Evolutionary conservation across 37 sponge, comb jelly and placozoan species (phyloP).

Genomic region (Ianthella basta): DNA sequence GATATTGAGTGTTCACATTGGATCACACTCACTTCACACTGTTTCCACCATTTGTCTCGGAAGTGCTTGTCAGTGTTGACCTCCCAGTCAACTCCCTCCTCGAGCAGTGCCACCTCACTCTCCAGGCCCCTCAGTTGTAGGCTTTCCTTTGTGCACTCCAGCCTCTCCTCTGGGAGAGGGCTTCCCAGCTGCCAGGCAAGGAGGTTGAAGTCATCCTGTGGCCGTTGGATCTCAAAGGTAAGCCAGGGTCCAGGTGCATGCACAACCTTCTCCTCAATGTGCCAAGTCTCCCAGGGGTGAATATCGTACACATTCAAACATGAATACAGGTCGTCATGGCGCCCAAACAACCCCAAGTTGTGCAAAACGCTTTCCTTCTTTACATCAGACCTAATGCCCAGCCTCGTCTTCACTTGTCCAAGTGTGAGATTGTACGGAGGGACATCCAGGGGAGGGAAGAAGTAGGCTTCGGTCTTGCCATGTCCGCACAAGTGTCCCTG

Average conservation of each 20-base stretch:
- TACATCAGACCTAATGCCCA: slow-evolving; percentile 62
- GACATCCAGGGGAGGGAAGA: slow-evolving; percentile 87
- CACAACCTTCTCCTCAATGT: slow-evolving; percentile 70
- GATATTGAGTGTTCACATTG: background rate
- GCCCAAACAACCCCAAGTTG: slow-evolving; percentile 66
- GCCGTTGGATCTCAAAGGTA: slow-evolving; percentile 90
- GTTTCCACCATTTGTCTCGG: slow-evolving; percentile 57
- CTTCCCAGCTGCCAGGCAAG: slow-evolving; percentile 84
- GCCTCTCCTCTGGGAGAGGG: slow-evolving; percentile 28
- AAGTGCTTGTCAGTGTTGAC: slow-evolving; percentile 62
- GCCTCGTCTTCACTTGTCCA: slow-evolving; percentile 63
- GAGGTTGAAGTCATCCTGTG: slow-evolving; percentile 91
- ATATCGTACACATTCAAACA: slow-evolving; percentile 71
- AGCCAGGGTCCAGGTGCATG: slow-evolving; percentile 95
- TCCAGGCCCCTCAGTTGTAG: slow-evolving; percentile 71
- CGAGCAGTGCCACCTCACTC: slow-evolving; percentile 56
- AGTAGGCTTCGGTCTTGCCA: slow-evolving; percentile 90
- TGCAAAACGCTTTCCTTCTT: slow-evolving; percentile 51
- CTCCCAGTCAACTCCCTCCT: slow-evolving; percentile 82
- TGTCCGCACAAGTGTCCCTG: slow-evolving; percentile 71
- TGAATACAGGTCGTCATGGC: slow-evolving; percentile 69
- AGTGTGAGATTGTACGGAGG: slow-evolving; percentile 80
- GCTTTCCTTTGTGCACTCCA: slow-evolving; percentile 12
- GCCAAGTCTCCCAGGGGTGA: slow-evolving; percentile 84
- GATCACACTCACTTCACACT: slow-evolving; percentile 60